These are phyloP conservation scores for Typhlomys cinereus DNA, from an alignment of 2,113 vertebrate species.

Conservation along the genomic window DNA sequence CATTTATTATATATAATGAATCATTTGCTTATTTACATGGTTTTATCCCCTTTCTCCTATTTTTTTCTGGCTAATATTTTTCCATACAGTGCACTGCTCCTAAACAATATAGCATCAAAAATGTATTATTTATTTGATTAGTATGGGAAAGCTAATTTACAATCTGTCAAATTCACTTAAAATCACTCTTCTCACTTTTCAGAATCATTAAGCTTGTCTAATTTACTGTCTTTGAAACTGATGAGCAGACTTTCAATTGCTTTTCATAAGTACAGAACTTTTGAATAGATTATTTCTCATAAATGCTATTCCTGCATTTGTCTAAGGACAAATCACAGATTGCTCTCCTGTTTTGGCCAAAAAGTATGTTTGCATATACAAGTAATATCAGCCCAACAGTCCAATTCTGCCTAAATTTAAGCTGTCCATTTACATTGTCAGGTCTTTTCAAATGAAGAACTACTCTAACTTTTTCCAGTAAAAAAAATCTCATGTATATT, in stretches of 20 bases:
- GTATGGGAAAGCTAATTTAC: neutral
- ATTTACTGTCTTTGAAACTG: constrained; percentile 38
- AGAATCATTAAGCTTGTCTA: constrained; percentile 51
- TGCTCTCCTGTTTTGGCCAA: neutral
- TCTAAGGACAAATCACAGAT: neutral
- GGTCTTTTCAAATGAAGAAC: neutral
- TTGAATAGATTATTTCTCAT: neutral
- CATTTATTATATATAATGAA: too few relatives aligned
- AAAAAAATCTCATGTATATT: neutral
- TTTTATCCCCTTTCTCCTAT: neutral
- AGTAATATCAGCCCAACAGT: neutral
- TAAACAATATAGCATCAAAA: neutral
- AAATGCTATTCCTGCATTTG: neutral
- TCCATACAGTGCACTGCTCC: neutral
- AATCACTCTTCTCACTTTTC: constrained; percentile 33
- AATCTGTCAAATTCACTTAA: constrained; percentile 63
- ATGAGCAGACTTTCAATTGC: constrained; percentile 36
- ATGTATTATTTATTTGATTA: constrained; percentile 50
- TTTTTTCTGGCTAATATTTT: neutral
- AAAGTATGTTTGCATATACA: neutral
- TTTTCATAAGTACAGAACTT: constrained; percentile 32
- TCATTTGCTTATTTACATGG: too few relatives aligned
- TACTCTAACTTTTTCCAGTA: neutral
- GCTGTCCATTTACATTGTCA: neutral
- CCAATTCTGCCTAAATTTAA: neutral